These are phyloP conservation scores for Netelia melanura DNA, from an alignment of 2,888 invertebrate species.

Conservation along the genomic window DNA sequence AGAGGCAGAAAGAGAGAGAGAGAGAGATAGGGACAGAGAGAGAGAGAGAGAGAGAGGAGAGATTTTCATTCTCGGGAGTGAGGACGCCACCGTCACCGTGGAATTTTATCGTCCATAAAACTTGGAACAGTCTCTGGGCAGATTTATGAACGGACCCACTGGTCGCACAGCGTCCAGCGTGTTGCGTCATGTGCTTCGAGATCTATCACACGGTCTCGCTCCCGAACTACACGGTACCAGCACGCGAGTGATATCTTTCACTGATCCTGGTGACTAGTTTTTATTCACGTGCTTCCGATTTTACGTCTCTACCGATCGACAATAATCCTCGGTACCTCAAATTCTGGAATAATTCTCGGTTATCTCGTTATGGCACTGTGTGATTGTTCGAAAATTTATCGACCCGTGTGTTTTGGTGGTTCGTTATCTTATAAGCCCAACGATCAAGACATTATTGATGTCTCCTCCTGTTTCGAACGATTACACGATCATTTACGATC, in stretches of 20 bases:
- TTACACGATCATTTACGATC: too few relatives aligned
- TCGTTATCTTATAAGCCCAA: too few relatives aligned
- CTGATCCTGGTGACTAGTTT: constrained; percentile 26
- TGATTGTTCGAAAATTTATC: too few relatives aligned
- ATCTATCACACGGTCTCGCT: constrained; percentile 36
- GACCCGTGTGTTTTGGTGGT: too few relatives aligned
- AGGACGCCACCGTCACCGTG: constrained; percentile 33
- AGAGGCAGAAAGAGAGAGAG: too few relatives aligned
- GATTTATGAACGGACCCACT: constrained; percentile 58
- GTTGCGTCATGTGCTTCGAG: constrained; percentile 44
- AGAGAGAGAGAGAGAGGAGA: constrained; percentile 12
- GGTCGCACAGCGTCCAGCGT: constrained; percentile 22
- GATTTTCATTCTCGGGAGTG: constrained; percentile 51
- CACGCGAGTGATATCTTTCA: neutral
- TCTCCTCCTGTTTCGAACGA: too few relatives aligned
- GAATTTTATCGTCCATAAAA: constrained; percentile 66
- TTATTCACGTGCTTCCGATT: constrained; percentile 30
- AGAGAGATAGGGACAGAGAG: neutral
- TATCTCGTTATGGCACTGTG: neutral
- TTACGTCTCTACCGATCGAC: constrained; percentile 7
- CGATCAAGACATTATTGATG: too few relatives aligned
- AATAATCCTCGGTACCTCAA: neutral
- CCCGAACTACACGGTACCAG: neutral
- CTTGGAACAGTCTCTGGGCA: constrained; percentile 58
- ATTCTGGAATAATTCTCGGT: constrained; percentile 17